Base-by-base conservation (phyloP, 2,888 invertebrate genomes). In the Sphaeridia pumilis region DNA sequence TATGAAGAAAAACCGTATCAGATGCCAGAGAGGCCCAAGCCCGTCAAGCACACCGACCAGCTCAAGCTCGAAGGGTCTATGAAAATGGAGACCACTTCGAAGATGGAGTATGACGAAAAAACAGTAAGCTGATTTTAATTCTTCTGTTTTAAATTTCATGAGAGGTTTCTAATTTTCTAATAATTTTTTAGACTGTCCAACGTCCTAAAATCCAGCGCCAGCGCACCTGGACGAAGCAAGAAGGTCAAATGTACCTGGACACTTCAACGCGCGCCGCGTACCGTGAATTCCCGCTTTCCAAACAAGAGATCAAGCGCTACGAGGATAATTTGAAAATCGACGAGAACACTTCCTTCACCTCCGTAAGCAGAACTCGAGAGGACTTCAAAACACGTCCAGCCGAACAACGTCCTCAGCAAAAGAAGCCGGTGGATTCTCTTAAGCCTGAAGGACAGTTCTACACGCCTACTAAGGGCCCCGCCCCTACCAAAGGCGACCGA, bases 141-240 rank as follows among this genome's bases (percentile, higher is more conserved):
- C n/a, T n/a, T n/a, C n/a, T n/a, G n/a, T n/a, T n/a, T n/a, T n/a
- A n/a, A n/a, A n/a, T n/a, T n/a, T n/a, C n/a, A n/a, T n/a, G n/a
- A n/a, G n/a, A n/a, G n/a, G n/a, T n/a, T n/a, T n/a, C n/a, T n/a
- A n/a, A n/a, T n/a, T n/a, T n/a, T n/a, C n/a, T n/a, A n/a, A n/a
- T n/a, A n/a, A n/a, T n/a, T n/a, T n/a, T n/a, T n/a, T n/a, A 49
- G 12, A 45, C 78, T 58, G 74, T 75, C 4, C 82, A 81, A 69
- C 73, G 80, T 65, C 76, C 80, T 41, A 76, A 73, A 66, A 77
- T 79, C 54, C 78, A 82, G 45, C 74, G 84, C 62, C 76, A 84
- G 49, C 83, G 84, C 66, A 85, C 84, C 1, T 84, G 80, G 75
- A 84, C 84, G 0, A 84, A 84, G 26, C 58, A 60, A 35, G 62